phyloP scores from a whole-genome alignment of 2,113 vertebrate species.

The Empidonax traillii region DNA sequence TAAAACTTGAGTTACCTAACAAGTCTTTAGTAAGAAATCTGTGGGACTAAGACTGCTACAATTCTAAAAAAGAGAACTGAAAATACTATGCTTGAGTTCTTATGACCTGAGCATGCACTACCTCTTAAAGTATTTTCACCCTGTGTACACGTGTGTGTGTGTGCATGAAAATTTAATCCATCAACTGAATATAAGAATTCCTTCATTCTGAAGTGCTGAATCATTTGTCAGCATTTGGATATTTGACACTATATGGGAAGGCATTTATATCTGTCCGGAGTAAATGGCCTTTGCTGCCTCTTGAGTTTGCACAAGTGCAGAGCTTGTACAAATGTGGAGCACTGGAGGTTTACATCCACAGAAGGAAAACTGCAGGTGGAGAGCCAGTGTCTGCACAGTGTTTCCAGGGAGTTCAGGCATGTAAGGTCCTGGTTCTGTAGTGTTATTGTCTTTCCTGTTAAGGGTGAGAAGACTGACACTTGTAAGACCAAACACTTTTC shows the following conservation, averaged over 20 bases:
- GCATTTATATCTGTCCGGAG: not conserved
- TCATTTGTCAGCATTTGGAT: not conserved
- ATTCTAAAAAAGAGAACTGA: not conserved
- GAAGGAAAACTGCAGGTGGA: not conserved
- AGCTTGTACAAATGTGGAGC: not conserved
- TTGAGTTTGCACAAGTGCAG: not conserved
- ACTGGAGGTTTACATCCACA: not conserved
- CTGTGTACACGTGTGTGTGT: rapidly evolving
- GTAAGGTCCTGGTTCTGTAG: not conserved
- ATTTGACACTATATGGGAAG: not conserved
- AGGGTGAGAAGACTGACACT: not conserved
- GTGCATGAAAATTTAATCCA: not conserved
- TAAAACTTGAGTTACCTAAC: not conserved
- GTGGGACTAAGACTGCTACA: not conserved
- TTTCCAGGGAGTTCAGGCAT: not conserved
- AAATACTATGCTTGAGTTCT: not conserved
- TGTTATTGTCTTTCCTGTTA: not conserved
- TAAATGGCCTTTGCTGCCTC: not conserved
- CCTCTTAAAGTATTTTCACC: not conserved
- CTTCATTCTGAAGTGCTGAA: not conserved
- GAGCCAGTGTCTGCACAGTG: not conserved
- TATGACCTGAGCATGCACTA: not conserved
- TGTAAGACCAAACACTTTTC: not conserved
- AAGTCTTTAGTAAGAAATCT: not conserved
- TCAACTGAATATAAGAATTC: not conserved